Conservation (phyloP, 2,797 vertebrate species). For the Periparus ater region DNA sequence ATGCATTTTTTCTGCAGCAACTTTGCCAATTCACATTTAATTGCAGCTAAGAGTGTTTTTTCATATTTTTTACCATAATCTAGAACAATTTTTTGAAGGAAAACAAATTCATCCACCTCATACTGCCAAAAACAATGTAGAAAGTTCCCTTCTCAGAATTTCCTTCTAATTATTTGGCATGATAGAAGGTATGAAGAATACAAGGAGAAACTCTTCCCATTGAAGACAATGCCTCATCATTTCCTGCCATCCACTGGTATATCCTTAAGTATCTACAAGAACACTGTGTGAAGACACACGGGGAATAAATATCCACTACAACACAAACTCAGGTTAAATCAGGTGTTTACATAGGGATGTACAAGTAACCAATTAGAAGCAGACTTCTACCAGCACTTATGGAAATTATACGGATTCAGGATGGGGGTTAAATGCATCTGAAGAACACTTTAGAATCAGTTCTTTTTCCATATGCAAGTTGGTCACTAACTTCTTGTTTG, state of each 20-base stretch:
- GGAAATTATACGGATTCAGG: background rate
- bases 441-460: background rate
- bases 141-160: background rate
- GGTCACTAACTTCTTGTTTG: background rate
- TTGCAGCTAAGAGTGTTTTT: background rate
- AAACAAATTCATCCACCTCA: background rate
- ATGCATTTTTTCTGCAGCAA: background rate
- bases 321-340: background rate
- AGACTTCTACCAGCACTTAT: background rate
- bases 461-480: background rate
- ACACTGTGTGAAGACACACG: background rate
- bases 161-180: background rate
- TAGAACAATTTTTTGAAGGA: background rate
- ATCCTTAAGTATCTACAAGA: background rate
- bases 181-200: background rate
- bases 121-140: background rate
- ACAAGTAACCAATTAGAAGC: background rate
- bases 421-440: background rate
- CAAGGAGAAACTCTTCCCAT: background rate
- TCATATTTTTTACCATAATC: background rate
- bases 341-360: background rate
- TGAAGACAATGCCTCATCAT: background rate
- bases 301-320: background rate
- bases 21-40: background rate
- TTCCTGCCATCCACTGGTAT: background rate